phyloP scores from a whole-genome alignment of 2,797 vertebrate genomes.

The Leptodon cayanensis region DNA sequence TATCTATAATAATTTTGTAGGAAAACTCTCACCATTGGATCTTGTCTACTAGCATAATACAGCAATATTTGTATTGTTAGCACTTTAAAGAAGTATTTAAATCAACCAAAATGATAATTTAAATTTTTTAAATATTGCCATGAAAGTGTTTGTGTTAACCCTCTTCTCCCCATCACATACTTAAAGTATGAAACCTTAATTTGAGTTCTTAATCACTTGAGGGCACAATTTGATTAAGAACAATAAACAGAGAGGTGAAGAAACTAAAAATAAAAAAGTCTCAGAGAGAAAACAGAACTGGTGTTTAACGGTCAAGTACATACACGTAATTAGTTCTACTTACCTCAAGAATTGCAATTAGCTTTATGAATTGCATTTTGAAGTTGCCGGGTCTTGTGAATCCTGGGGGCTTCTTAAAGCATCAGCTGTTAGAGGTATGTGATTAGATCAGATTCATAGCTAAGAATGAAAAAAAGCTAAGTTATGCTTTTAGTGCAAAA shows the following conservation, averaged over 20 bases:
- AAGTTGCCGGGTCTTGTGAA: conserved; percentile 36
- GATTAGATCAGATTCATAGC: neutral
- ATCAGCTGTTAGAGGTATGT: neutral
- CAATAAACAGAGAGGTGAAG: conserved; percentile 50
- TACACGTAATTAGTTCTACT: neutral
- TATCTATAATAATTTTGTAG: neutral
- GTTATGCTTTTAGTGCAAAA: neutral
- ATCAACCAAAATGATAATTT: neutral
- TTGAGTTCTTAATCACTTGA: conserved; percentile 55
- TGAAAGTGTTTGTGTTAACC: neutral
- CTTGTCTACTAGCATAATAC: neutral
- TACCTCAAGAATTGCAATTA: conserved; percentile 44
- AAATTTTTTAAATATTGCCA: neutral
- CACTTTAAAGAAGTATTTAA: neutral
- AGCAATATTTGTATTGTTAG: neutral
- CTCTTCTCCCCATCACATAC: neutral
- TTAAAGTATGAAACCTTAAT: conserved; percentile 19
- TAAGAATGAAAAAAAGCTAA: neutral
- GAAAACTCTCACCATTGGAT: neutral
- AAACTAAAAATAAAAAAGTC: conserved; percentile 45
- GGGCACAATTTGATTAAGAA: conserved; percentile 54
- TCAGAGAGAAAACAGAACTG: conserved; percentile 41
- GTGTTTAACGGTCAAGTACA: conserved; percentile 54
- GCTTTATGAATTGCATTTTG: conserved; percentile 14
- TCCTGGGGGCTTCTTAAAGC: neutral